Evolutionary conservation across 1,140 invertebrate species (phyloP), one percentile per base, ranked within the genome.

Genomic region (Pentalonia nigronervosa): DNA sequence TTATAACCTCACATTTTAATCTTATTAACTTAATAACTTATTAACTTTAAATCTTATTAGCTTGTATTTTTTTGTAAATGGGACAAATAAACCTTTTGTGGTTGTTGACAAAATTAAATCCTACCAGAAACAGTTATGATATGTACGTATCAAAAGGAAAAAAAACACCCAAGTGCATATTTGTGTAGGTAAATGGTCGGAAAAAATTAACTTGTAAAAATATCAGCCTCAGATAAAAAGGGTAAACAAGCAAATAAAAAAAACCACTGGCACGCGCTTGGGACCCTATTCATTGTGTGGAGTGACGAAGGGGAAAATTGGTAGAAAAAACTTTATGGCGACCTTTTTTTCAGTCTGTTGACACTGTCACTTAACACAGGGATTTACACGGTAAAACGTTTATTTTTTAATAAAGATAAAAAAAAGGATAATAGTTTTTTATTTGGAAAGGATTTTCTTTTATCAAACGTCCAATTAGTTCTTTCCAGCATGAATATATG

Each of bases 151-250:
- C 20, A 83, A 83, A 47, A 92, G 34, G 23, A 48, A 92, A 84
- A 60, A 93, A 56, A 53, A 23, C 2, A 36, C 81, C 76, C 34
- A 9, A 36, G 48, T 53, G 76, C 81, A 93, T 93, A 86, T 86
- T 93, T 93, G 81, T 30, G 81, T 50, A 93, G 91, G 91, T 93
- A 86, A 93, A 86, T n/a, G 81, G 81, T 56, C n/a, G 81, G 47
- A 93, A 56, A 92, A 93, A 93, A 93, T 93, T 93, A 93, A 93
- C 91, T 93, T 93, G 91, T 93, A 93, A 93, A 93, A 93, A 83
- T 84, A 84, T 81, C 48, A 30, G 34, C 20, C 47, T 84, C 34
- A 20, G 48, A 84, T 86, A 93, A 86, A 93, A 93, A 93, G 81
- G 81, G 81, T 86, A 93, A 86, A 36, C 81, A 41, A 20, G 48